Conservation (phyloP, 2,888 invertebrate genomes). For the Eupeodes latifasciatus region DNA sequence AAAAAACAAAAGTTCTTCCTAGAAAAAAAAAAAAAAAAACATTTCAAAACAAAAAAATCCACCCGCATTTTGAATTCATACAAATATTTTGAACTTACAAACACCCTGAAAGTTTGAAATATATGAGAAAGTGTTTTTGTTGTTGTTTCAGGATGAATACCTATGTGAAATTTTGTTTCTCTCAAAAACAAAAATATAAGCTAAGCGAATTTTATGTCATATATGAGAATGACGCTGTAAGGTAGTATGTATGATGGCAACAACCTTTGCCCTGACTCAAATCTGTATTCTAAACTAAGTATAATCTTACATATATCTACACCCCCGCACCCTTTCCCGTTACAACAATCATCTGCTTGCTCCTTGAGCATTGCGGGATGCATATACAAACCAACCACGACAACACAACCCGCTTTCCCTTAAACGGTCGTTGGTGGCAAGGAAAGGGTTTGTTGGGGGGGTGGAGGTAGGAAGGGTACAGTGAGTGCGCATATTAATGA, state of each 20-base stretch:
- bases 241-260: slow-evolving; percentile 63
- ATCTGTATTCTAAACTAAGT: slow-evolving; percentile 62
- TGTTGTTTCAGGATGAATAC: slow-evolving; percentile 1
- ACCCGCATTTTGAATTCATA: slow-evolving; percentile 2
- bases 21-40: slow-evolving; percentile 33
- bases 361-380: neutral
- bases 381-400: slow-evolving; percentile 3
- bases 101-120: slow-evolving; percentile 13
- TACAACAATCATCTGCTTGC: neutral
- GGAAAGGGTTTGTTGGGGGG: neutral
- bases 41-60: slow-evolving; percentile 34
- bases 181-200: neutral
- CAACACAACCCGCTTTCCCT: slow-evolving; percentile 14
- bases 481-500: slow-evolving; percentile 72
- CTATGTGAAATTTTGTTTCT: slow-evolving; percentile 38
- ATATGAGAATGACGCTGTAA: slow-evolving; percentile 47
- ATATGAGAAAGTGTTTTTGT: slow-evolving; percentile 55
- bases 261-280: slow-evolving; percentile 66
- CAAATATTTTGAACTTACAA: neutral
- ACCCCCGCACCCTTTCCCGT: neutral
- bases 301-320: slow-evolving; percentile 7
- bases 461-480: neutral
- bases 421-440: neutral
- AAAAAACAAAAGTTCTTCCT: slow-evolving; percentile 27
- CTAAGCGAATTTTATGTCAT: neutral